These are phyloP conservation scores for Lordiphosa stackelbergi DNA, from an alignment of 1,140 invertebrate species.

Conservation along the genomic window DNA sequence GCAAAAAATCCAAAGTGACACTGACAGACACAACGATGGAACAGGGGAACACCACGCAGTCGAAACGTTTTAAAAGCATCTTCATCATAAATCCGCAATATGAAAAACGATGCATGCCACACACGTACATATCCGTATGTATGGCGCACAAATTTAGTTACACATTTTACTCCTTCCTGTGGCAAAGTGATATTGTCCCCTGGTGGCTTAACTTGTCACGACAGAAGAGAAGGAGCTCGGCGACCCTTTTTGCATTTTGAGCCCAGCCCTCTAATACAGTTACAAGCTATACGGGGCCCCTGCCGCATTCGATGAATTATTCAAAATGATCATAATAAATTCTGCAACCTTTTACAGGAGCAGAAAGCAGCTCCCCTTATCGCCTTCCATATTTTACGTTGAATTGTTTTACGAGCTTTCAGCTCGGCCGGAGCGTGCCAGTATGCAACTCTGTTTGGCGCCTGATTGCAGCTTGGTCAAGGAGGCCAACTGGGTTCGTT, in stretches of 20 bases:
- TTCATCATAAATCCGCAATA: slow-evolving; percentile 67
- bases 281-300: slow-evolving; percentile 14
- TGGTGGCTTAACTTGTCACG: slow-evolving; percentile 67
- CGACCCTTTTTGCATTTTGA: slow-evolving; percentile 58
- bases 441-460: slow-evolving; percentile 43
- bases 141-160: slow-evolving; percentile 61
- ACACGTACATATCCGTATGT: slow-evolving; percentile 11
- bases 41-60: slow-evolving; percentile 22
- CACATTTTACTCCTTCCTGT: slow-evolving; percentile 43
- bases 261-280: slow-evolving; percentile 34
- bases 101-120: slow-evolving; percentile 50
- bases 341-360: slow-evolving; percentile 32
- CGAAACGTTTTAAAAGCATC: slow-evolving; percentile 67
- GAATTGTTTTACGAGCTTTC: slow-evolving; percentile 38
- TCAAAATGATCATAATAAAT: slow-evolving; percentile 64
- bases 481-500: not conserved
- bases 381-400: slow-evolving; percentile 28
- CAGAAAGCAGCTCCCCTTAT: slow-evolving; percentile 22
- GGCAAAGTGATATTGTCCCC: slow-evolving; percentile 71
- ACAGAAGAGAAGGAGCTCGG: slow-evolving; percentile 27
- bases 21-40: slow-evolving; percentile 30
- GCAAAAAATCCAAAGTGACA: slow-evolving; percentile 59
- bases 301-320: slow-evolving; percentile 53
- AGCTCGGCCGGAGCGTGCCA: slow-evolving; percentile 2
- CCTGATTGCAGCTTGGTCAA: slow-evolving; percentile 21